Evolutionary conservation across 2,888 invertebrate species (phyloP).

Genomic region (Trachelus stipa): DNA sequence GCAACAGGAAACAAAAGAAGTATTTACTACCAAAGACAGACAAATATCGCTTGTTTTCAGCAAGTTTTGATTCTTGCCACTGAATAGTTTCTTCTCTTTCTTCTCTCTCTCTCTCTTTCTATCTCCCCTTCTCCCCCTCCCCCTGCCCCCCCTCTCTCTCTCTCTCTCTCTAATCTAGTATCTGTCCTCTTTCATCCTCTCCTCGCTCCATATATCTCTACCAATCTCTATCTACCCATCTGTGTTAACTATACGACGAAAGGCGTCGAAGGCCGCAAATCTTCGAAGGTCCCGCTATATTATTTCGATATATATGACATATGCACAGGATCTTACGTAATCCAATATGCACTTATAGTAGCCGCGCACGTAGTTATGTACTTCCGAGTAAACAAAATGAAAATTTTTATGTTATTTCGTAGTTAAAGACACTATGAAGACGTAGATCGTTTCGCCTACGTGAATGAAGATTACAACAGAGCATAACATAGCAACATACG

Average conservation of each 20-base stretch:
- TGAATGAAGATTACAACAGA: conserved; percentile 20
- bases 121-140: too few species aligned
- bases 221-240: background rate
- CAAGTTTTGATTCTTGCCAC: background rate
- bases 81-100: background rate
- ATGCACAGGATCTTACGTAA: conserved; percentile 2
- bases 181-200: conserved; percentile 13
- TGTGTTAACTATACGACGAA: conserved; percentile 19
- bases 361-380: background rate
- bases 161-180: conserved; percentile 9
- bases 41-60: background rate
- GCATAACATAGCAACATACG: background rate
- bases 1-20: background rate
- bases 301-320: conserved; percentile 16
- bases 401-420: background rate
- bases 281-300: conserved; percentile 18
- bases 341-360: background rate
- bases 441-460: background rate
- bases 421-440: background rate
- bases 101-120: too few species aligned
- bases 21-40: background rate
- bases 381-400: background rate
- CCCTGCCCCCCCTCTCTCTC: too few species aligned
- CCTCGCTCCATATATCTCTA: background rate
- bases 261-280: conserved; percentile 26